These are phyloP conservation scores for Drosophila subobscura DNA, from an alignment of 1,140 invertebrate genomes.

Conservation along the genomic window DNA sequence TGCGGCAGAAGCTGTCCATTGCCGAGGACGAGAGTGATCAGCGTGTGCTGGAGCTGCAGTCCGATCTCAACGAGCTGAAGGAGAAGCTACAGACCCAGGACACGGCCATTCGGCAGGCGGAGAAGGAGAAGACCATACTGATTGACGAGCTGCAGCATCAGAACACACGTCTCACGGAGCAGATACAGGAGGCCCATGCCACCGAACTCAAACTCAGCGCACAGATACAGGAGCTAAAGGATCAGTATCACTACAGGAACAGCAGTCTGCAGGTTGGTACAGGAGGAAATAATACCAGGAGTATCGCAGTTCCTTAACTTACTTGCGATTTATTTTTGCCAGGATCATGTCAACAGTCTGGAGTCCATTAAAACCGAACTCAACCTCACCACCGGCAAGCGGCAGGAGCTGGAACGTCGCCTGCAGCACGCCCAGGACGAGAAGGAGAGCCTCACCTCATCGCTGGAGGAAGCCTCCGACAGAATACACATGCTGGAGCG, in stretches of 20 bases:
- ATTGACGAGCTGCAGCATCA: slow-evolving; percentile 95
- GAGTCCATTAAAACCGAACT: slow-evolving; percentile 95
- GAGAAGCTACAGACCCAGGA: slow-evolving; percentile 86
- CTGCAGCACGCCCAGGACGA: slow-evolving; percentile 89
- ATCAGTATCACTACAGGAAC: slow-evolving; percentile 92
- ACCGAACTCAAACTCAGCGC: slow-evolving; percentile 91
- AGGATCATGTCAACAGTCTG: slow-evolving; percentile 94
- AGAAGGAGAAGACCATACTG: slow-evolving; percentile 91
- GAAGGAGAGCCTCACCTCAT: slow-evolving; percentile 89
- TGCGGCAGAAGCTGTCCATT: slow-evolving; percentile 92
- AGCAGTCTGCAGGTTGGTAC: slow-evolving; percentile 87
- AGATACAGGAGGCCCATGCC: slow-evolving; percentile 92
- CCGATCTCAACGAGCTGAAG: slow-evolving; percentile 91
- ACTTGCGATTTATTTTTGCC: slow-evolving; percentile 12
- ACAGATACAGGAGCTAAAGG: slow-evolving; percentile 91
- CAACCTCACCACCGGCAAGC: slow-evolving; percentile 92
- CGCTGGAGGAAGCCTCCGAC: slow-evolving; percentile 94
- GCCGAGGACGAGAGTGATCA: slow-evolving; percentile 95
- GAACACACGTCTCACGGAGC: slow-evolving; percentile 93
- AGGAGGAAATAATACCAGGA: background rate
- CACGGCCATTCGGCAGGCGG: slow-evolving; percentile 87
- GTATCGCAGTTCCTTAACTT: background rate
- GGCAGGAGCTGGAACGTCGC: slow-evolving; percentile 92
- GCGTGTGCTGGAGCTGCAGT: slow-evolving; percentile 93
- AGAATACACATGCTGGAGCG: slow-evolving; percentile 93